These are phyloP conservation scores for Eumaeus atala DNA, from an alignment of 1,140 invertebrate genomes.

Conservation along the genomic window DNA sequence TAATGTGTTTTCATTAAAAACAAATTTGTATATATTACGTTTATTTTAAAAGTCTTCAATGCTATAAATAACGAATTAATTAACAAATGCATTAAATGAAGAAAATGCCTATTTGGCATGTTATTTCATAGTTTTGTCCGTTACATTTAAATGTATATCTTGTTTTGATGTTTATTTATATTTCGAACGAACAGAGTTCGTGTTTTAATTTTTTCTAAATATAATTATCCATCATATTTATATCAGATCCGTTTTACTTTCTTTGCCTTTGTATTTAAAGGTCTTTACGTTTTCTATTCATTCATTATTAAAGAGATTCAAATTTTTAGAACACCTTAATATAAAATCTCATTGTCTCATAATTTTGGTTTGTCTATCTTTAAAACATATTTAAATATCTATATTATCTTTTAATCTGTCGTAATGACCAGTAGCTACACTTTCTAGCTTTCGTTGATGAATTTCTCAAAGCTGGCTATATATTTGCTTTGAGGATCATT, in stretches of 20 bases:
- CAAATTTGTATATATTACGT: neutral
- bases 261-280: neutral
- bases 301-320: neutral
- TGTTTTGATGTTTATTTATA: neutral
- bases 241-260: too few relatives aligned
- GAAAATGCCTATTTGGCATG: neutral
- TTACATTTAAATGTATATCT: neutral
- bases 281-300: neutral
- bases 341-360: neutral
- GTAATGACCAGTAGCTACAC: neutral
- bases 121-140: neutral
- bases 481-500: conserved; percentile 61
- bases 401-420: neutral
- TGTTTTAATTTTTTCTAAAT: too few relatives aligned
- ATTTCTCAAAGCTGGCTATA: conserved; percentile 55
- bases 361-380: neutral
- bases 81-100: conserved; percentile 5
- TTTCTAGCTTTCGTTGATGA: conserved; percentile 49
- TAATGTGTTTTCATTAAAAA: neutral
- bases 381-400: neutral
- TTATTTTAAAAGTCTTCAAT: conserved; percentile 1
- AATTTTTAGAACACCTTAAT: neutral
- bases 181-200: neutral
- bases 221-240: too few relatives aligned
- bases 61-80: neutral